Base-by-base conservation (phyloP, 1,140 invertebrate genomes). In the Heliothis subflexa region DNA sequence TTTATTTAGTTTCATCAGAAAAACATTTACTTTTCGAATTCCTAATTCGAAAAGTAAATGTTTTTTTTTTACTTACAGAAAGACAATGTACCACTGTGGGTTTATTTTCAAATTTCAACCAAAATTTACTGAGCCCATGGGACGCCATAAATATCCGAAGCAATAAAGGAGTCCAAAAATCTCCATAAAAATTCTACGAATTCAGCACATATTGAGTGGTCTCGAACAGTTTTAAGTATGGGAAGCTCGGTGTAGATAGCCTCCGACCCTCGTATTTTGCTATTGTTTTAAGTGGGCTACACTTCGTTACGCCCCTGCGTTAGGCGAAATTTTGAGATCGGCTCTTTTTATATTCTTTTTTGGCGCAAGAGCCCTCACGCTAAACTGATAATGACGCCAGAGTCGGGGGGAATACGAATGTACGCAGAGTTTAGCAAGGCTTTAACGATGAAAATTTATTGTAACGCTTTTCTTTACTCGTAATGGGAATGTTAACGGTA, bases 201-300 rank as follows among this genome's bases (percentile, higher is more conserved):
- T 91, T 93, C 92, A 93, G 92, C 92, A 91, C 86, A 89, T 92
- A 93, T 93, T 87, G 90, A 94, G 93, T 88, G 91, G 86, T 89
- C 87, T 90, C 83, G 75, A 80, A 78, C 62, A 81, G 81, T 88
- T 88, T 85, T 85, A 88, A 91, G 90, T 83, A 92, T 86, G 81
- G 91, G 85, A 90, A 85, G 86, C 78, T 80, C 47, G 59, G 70
- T 78, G 80, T 84, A 85, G 85, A 84, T 83, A 88, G 79, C 81
- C 80, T 86, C 86, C 84, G 83, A 87, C 89, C 88, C 91, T 87
- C 81, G 89, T 89, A 89, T 92, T 94, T 89, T 82, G 91, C 92
- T 94, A 93, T 94, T 94, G 93, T 94, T 94, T 94, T 93, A 94
- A 93, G 91, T 91, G 86, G 85, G 83, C 85, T 85, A 86, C 90